Evolutionary conservation across 2,797 vertebrate species (phyloP).

Genomic region (Chloroceryle inda): DNA sequence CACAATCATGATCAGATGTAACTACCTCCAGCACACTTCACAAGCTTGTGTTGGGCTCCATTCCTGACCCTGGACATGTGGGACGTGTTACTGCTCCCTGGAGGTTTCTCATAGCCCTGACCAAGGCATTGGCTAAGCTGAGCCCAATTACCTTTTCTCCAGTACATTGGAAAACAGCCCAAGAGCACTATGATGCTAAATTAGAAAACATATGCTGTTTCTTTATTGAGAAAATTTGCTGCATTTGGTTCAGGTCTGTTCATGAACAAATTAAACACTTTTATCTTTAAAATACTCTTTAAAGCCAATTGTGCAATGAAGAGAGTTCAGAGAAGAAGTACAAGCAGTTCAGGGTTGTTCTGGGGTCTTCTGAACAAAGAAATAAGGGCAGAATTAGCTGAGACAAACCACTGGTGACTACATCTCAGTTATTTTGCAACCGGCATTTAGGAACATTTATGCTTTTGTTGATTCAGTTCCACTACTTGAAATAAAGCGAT

Average conservation of each 20-base stretch:
- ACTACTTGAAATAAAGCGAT: neutral
- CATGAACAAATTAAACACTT: neutral
- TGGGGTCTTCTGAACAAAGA: neutral
- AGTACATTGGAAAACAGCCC: neutral
- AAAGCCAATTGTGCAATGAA: neutral
- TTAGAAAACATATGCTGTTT: neutral
- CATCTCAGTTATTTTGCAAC: neutral
- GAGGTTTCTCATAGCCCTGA: neutral
- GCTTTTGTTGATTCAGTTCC: neutral
- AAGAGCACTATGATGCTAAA: accelerated
- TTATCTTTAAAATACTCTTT: neutral
- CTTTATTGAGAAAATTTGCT: neutral
- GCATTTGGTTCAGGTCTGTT: neutral
- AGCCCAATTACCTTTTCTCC: neutral
- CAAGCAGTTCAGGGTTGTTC: neutral
- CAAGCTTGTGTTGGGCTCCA: neutral
- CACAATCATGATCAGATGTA: neutral
- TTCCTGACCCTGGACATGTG: neutral
- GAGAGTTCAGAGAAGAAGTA: neutral
- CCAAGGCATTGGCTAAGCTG: neutral
- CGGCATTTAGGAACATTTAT: neutral
- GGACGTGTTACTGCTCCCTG: neutral
- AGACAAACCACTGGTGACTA: neutral
- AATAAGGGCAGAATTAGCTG: neutral
- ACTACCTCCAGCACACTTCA: neutral